Base-by-base conservation (phyloP, 2,888 invertebrate genomes). In the Apamea crenata region DNA sequence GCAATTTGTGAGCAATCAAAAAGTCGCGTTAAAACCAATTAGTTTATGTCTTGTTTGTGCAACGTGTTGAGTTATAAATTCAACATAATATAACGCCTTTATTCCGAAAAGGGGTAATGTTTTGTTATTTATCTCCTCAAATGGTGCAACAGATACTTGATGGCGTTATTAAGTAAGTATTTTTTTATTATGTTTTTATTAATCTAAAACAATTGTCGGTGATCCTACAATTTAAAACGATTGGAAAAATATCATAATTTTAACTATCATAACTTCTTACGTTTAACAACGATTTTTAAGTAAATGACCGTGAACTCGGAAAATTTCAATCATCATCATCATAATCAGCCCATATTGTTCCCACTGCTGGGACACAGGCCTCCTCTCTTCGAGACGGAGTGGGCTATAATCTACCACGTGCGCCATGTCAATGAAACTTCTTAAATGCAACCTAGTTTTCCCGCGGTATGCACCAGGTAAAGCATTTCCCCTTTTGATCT, bases 1-100 rank as follows among this genome's bases (percentile, higher is more conserved):
- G 70, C 67, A 84, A 79, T 84, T 65, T 84, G 63, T 80, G 47
- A 66, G 59, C 59, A 61, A 61, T 76, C 56, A 53, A 50, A 44
- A 61, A 59, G 40, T 66, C 21, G 61, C 16, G 8, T 50, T 16
- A 16, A 67, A n/a, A 40, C n/a, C 29, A 63, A 59, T 71, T 63
- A 40, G 44, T 68, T 56, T 25, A 29, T 16, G 1, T 32, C 36
- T 56, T 36, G 36, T 75, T 75, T 40, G 21, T 66, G 36, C 18
- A 80, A 29, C 7, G n/a, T 21, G 32, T 53, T 0, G 2, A 47
- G 40, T 72, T 56, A n/a, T 36, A 18, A 18, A 36, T n/a, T 53
- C 0, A 18, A 70, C 25, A 36, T 47, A 47, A 47, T 16, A 47
- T 16, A 40, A 40, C 4, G 16, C 47, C 47, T 47, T 47, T 44